Evolutionary conservation across 2,888 invertebrate genomes (phyloP).

Genomic region (Arrhopalites spinosus): DNA sequence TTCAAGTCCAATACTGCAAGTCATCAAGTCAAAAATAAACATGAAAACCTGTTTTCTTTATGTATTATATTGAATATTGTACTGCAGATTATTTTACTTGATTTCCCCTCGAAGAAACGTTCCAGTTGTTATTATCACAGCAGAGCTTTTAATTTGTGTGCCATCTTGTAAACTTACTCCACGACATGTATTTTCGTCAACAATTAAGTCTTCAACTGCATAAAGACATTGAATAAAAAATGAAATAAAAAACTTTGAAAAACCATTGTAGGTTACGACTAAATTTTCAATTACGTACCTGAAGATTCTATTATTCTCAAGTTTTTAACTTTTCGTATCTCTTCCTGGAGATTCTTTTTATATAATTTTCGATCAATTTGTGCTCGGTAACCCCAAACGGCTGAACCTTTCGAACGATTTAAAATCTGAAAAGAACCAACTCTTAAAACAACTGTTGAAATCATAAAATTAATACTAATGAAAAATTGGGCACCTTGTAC

Average conservation of each 20-base stretch:
- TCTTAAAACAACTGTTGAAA: too few species aligned
- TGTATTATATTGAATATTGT: too few species aligned
- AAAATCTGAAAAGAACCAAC: slow-evolving; percentile 63
- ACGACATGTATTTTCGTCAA: slow-evolving; percentile 62
- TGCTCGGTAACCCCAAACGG: slow-evolving; percentile 86
- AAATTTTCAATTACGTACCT: too few species aligned
- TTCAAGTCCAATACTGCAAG: slow-evolving; percentile 77
- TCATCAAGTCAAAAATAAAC: too few species aligned
- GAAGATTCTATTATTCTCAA: slow-evolving; percentile 69
- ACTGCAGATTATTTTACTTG: too few species aligned
- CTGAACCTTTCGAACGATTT: slow-evolving; percentile 82
- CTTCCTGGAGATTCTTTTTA: slow-evolving; percentile 74
- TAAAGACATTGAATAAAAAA: too few species aligned
- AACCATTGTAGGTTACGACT: too few species aligned
- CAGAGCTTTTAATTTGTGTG: slow-evolving; percentile 43
- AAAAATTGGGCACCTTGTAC: slow-evolving; percentile 69
- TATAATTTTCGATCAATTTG: slow-evolving; percentile 85
- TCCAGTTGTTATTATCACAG: slow-evolving; percentile 83
- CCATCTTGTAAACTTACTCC: slow-evolving; percentile 64
- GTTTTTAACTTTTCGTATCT: slow-evolving; percentile 69
- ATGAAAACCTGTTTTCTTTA: too few species aligned
- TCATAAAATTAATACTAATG: slow-evolving; percentile 12
- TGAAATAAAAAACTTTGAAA: too few species aligned
- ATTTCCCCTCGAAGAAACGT: slow-evolving; percentile 86
- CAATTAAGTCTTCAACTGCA: slow-evolving; percentile 78